Percentiles rank a stretch among this genome's conserved stretches.
These are phyloP conservation scores for Anguilla japonica DNA, from an alignment of 2,113 vertebrate species.

Conservation along the genomic window DNA sequence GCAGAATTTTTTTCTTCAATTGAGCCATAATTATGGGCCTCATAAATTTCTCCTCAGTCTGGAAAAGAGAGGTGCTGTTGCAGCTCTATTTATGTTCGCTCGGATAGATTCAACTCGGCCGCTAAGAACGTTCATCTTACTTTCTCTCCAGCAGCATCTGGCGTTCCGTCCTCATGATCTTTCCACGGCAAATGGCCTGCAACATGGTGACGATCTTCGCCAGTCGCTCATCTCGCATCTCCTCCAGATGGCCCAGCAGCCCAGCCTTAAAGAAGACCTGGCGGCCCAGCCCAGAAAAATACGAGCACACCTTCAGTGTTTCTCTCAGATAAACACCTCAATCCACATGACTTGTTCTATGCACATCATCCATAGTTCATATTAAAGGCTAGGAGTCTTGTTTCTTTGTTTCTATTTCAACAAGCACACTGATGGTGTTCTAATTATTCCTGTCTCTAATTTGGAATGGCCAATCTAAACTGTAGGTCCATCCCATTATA, in stretches of 20 bases:
- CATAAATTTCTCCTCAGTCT: slow-evolving; percentile 57
- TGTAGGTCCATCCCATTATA: background rate
- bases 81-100: background rate
- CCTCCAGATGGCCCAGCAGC: slow-evolving; percentile 67
- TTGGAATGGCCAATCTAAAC: background rate
- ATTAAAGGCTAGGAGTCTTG: no score
- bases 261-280: slow-evolving; percentile 68
- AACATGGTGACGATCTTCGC: slow-evolving; percentile 62
- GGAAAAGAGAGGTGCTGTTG: background rate
- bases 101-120: background rate
- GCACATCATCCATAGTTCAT: background rate
- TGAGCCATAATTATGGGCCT: background rate
- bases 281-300: background rate
- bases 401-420: background rate
- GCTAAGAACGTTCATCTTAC: slow-evolving; percentile 30
- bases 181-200: slow-evolving; percentile 60
- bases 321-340: background rate
- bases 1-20: background rate
- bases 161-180: slow-evolving; percentile 67
- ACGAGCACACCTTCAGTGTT: background rate
- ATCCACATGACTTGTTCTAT: background rate
- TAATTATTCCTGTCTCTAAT: background rate
- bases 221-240: slow-evolving; percentile 63
- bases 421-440: background rate
- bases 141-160: slow-evolving; percentile 61